Percentiles rank a stretch among this genome's conserved stretches.
Conservation (phyloP, 64 coral and sea anemone genomes). For the Acropora yongei region DNA sequence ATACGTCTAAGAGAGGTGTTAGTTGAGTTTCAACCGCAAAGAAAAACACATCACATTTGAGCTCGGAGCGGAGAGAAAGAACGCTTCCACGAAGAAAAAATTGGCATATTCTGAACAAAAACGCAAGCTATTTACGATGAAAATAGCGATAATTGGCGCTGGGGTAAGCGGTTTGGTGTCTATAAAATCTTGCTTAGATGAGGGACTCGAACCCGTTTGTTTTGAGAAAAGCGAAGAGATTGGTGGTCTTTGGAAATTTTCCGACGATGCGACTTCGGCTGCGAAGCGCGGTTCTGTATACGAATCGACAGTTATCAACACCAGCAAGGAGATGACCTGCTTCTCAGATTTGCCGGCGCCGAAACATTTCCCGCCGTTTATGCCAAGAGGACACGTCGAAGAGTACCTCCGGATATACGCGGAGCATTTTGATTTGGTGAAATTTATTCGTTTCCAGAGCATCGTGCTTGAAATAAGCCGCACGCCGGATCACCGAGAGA, state of each 20-base stretch:
- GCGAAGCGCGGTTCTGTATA: slow-evolving; percentile 64
- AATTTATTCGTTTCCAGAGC: slow-evolving; percentile 58
- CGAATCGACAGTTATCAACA: slow-evolving; percentile 81
- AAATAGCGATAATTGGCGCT: slow-evolving; percentile 78
- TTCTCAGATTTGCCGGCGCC: slow-evolving; percentile 88
- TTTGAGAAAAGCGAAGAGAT: slow-evolving; percentile 82
- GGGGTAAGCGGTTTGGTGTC: slow-evolving; percentile 69
- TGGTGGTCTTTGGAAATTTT: slow-evolving; percentile 78
- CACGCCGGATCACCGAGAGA: slow-evolving; percentile 44
- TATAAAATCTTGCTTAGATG: slow-evolving; percentile 89
- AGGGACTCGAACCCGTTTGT: slow-evolving; percentile 80
- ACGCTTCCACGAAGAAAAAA: neutral
- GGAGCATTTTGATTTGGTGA: slow-evolving; percentile 56
- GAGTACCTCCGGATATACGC: slow-evolving; percentile 66
- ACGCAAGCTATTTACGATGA: slow-evolving; percentile 36
- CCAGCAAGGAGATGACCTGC: slow-evolving; percentile 84
- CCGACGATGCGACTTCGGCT: neutral
- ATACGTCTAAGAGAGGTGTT: slow-evolving; percentile 38
- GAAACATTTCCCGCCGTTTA: slow-evolving; percentile 77
- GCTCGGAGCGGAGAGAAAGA: neutral
- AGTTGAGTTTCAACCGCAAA: slow-evolving; percentile 39
- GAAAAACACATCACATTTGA: neutral
- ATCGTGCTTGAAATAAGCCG: slow-evolving; percentile 50
- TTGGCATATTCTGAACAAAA: neutral
- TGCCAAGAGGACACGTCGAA: slow-evolving; percentile 60